These are phyloP conservation scores for Mycalesis mineus DNA, from an alignment of 2,888 invertebrate genomes.

Conservation along the genomic window DNA sequence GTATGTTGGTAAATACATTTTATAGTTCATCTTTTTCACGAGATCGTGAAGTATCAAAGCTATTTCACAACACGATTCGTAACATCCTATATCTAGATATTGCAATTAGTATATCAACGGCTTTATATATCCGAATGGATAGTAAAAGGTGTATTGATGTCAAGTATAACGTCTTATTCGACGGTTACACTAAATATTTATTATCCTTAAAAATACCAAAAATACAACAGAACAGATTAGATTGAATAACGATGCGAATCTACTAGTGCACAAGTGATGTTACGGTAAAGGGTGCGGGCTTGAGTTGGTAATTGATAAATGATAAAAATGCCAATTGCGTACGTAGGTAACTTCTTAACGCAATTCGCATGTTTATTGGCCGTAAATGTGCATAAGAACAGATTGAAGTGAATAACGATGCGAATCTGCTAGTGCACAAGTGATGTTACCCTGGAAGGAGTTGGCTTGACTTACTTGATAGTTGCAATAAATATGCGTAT, in stretches of 20 bases:
- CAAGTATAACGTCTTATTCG: not conserved
- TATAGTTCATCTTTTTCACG: too few relatives aligned
- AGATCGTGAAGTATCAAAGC: too few relatives aligned
- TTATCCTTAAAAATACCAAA: not conserved
- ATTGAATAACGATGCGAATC: not conserved
- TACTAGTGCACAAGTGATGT: not conserved
- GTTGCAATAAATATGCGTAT: not conserved
- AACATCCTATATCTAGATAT: too few relatives aligned
- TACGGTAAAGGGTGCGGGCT: not conserved
- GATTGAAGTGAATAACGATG: not conserved
- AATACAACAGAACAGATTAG: not conserved
- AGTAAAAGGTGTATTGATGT: not conserved
- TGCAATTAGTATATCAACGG: too few relatives aligned
- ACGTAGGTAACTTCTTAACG: not conserved
- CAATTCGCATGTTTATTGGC: slow-evolving; percentile 1
- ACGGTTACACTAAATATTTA: too few relatives aligned
- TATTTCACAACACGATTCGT: too few relatives aligned
- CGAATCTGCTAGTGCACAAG: not conserved
- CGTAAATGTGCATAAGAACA: not conserved
- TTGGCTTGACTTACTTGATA: not conserved
- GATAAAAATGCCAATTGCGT: not conserved
- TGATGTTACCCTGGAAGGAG: not conserved
- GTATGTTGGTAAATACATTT: too few relatives aligned
- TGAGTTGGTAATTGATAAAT: not conserved
- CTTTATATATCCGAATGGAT: not conserved